Base-by-base conservation (phyloP, 2,888 invertebrate genomes). In the Hypsopygia costalis region DNA sequence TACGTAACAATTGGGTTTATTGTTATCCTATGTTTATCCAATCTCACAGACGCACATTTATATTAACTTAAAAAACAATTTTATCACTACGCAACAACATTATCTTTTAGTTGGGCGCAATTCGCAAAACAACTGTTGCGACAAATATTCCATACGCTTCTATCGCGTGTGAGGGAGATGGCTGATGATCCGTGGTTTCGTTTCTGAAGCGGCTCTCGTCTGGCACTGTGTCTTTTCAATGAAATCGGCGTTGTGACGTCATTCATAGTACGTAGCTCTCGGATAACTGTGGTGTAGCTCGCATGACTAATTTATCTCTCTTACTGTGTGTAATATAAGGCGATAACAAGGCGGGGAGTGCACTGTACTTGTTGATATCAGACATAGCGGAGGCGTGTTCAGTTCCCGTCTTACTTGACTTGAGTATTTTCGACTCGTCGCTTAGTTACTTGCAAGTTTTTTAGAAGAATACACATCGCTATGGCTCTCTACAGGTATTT, bases 211-310 rank as follows among this genome's bases (percentile, higher is more conserved):
- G 51, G 65, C 70, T 72, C 57, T 58, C 66, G 82, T 85, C 83
- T 83, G 68, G 69, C 73, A 56, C 55, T 65, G 78, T 65, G 74
- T 78, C 74, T 82, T 82, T 73, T 64, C 55, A 72, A 67, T 68
- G 78, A 70, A 75, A 71, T 72, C 66, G 63, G 57, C 57, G 62
- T 41, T 56, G 55, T 69, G 72, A 85, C 88, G 89, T 87, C 81
- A 80, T 77, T 89, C 81, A 86, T 83, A 81, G 89, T 89, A 89
- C 89, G 89, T 89, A 89, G 89, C 89, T 89, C 81, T 83, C 75
- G 79, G 86, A 89, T 71, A 70, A 72, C 71, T 75, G 86, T 85
- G 63, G 62, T 77, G 83, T 79, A 83, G 81, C 83, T 86, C 83
- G 83, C 72, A 71, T 78, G 75, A 73, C 58, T 36, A 49, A 20